phyloP scores from a whole-genome alignment of 1,140 invertebrate genomes.

The Macrosteles quadrilineatus region DNA sequence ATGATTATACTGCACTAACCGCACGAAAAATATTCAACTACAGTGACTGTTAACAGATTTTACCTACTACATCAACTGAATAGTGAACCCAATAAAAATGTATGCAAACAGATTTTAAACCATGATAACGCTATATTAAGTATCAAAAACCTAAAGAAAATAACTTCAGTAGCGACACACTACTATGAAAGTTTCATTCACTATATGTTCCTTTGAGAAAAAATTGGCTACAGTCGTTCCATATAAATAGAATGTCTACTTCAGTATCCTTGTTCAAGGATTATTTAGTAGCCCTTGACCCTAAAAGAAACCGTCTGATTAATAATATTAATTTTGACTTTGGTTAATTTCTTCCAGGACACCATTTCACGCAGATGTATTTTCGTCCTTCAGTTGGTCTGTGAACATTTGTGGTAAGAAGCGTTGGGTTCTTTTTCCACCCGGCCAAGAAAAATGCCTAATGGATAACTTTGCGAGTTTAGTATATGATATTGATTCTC shows the following conservation, averaged over 20 bases:
- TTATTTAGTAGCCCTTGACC: not conserved
- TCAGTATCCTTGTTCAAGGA: not conserved
- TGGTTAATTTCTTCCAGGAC: conserved; percentile 67
- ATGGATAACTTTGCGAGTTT: conserved; percentile 68
- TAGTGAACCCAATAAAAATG: too few relatives aligned
- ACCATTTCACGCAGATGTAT: conserved; percentile 92
- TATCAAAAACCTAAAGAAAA: too few relatives aligned
- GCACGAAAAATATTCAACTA: too few relatives aligned
- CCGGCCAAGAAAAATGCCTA: conserved; percentile 77
- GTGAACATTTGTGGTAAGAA: conserved; percentile 92
- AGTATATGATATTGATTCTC: conserved; percentile 62
- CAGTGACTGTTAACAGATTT: too few relatives aligned
- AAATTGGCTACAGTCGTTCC: not conserved
- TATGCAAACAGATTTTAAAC: too few relatives aligned
- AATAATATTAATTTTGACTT: conserved; percentile 18
- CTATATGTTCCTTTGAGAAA: not conserved
- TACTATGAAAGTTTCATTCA: not conserved
- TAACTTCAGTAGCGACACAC: too few relatives aligned
- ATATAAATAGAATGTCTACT: not conserved
- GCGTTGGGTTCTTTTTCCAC: conserved; percentile 89
- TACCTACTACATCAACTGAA: too few relatives aligned
- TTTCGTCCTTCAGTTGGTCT: conserved; percentile 96
- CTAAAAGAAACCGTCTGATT: not conserved
- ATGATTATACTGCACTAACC: too few relatives aligned
- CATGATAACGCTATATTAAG: too few relatives aligned